A percentile compares a stretch with the other conserved stretches of the same genome.
Conservation (phyloP, 35 echinoderm and acorn worm genomes). For the Anneissia japonica region DNA sequence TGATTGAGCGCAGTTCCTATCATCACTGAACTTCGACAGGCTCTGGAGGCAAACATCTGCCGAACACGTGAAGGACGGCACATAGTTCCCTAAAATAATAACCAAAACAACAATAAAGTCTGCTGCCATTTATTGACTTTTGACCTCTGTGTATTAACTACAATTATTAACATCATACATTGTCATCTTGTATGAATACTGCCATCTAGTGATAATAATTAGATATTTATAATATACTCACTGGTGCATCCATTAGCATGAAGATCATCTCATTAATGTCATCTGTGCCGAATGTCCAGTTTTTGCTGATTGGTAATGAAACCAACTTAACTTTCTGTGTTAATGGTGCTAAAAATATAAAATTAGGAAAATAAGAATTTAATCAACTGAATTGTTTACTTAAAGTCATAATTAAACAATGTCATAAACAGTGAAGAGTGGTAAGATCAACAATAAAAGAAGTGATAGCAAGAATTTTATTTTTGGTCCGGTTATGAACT, state of each 20-base stretch:
- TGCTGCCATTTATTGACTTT: too few relatives aligned
- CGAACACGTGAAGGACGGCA: slow-evolving; percentile 79
- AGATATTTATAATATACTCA: too few relatives aligned
- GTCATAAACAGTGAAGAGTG: too few relatives aligned
- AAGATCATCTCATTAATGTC: slow-evolving; percentile 98
- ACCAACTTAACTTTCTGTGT: slow-evolving; percentile 75
- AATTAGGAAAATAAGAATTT: neutral
- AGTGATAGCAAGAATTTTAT: too few relatives aligned
- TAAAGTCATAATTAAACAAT: too few relatives aligned
- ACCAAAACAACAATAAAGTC: neutral
- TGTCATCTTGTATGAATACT: too few relatives aligned
- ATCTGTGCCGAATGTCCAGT: slow-evolving; percentile 97
- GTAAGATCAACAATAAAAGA: too few relatives aligned
- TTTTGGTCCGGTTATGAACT: too few relatives aligned
- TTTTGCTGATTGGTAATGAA: slow-evolving; percentile 84
- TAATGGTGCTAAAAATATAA: slow-evolving; percentile 26
- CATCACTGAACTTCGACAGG: slow-evolving; percentile 93
- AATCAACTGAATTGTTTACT: neutral
- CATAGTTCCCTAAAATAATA: slow-evolving; percentile 49
- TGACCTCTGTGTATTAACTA: too few relatives aligned
- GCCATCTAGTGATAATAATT: too few relatives aligned
- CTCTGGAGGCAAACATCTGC: slow-evolving; percentile 95
- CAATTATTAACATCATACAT: too few relatives aligned
- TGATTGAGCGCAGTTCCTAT: slow-evolving; percentile 86
- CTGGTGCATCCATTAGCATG: slow-evolving; percentile 93